Evolutionary conservation across 2,888 invertebrate genomes (phyloP), one percentile per base, ranked within the genome.

Genomic region (Allophyes oxyacanthae): DNA sequence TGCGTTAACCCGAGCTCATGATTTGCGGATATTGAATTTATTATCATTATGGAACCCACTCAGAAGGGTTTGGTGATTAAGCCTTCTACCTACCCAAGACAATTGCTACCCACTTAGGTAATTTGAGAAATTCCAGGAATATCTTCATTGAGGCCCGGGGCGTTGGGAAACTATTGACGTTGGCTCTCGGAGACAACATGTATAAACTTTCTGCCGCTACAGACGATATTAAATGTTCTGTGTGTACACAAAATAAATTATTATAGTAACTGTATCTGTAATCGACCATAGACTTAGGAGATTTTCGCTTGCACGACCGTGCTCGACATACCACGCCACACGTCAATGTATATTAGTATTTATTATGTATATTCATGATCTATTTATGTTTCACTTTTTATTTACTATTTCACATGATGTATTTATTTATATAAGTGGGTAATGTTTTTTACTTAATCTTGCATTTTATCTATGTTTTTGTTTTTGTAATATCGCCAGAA

Each of bases 1-100:
- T 76, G 53, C 60, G 58, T 75, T 69, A 72, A 64, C 53, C 67
- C 61, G 49, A 62, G 62, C 75, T 78, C 81, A 82, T 86, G 85
- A 88, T 89, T 86, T 86, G 82, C 80, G 85, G 79, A 83, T 88
- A 88, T 88, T 88, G 84, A 88, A 89, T 90, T 85, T 88, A 86
- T 85, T 85, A 87, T 84, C 82, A 85, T 82, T 85, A 86, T 81
- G 78, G 78, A 84, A 75, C 78, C 76, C 76, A 54, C 76, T 79
- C 72, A 70, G 79, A 83, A 84, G 84, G 85, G 88, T 85, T 81
- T 76, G 79, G 82, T 85, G 86, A 89, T 89, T 89, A 86, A 85
- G 81, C 83, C 85, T 75, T 80, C 65, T 48, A 52, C 71, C 36
- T 36, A 48, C 81, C 81, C 80, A 73, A 80, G 78, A 81, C 77